phyloP scores from a whole-genome alignment of 2,113 vertebrate species.

The Falcunculus frontatus region DNA sequence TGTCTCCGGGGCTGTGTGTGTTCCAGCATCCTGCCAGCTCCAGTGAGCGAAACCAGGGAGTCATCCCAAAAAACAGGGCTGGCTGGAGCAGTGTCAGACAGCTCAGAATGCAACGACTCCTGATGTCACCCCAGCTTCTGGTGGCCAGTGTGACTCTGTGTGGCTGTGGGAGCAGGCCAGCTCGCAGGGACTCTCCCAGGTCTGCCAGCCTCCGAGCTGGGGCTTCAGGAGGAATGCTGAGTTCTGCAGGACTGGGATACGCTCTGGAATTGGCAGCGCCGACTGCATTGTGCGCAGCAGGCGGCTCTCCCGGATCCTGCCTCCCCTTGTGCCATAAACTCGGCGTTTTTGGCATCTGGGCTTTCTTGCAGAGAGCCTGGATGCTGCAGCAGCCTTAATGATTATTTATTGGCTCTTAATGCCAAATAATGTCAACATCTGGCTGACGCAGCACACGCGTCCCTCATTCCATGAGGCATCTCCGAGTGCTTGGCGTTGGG shows the following conservation, averaged over 20 bases:
- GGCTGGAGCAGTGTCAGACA: neutral
- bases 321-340: neutral
- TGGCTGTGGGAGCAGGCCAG: rapidly evolving
- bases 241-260: neutral
- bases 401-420: neutral
- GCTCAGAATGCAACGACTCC: rapidly evolving
- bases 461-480: neutral
- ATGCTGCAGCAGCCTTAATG: neutral
- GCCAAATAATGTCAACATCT: neutral
- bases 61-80: neutral
- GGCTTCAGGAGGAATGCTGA: rapidly evolving
- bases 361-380: neutral
- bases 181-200: neutral
- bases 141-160: neutral
- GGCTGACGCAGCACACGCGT: neutral
- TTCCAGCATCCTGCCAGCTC: neutral
- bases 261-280: neutral
- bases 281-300: neutral
- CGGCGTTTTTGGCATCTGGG: neutral
- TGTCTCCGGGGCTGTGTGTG: neutral
- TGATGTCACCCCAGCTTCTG: neutral
- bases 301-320: neutral
- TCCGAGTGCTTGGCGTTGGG: neutral
- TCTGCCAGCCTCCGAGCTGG: neutral
- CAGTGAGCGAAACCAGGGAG: neutral